Base-by-base conservation (phyloP, 2,888 invertebrate species). In the Rhagium mordax region DNA sequence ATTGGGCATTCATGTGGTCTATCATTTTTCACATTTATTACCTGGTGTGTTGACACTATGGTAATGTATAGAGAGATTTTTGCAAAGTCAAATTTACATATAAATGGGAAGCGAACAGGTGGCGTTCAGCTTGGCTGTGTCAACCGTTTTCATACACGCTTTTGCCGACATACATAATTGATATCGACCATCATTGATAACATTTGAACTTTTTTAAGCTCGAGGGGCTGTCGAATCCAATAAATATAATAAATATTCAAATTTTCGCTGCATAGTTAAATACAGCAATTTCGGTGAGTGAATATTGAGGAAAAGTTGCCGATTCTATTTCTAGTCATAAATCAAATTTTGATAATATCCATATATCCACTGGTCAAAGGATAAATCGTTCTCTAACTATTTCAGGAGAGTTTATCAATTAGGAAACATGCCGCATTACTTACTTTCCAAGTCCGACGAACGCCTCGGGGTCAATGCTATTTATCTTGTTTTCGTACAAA, bases 401-500 rank as follows among this genome's bases (percentile, higher is more conserved):
- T n/a, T n/a, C n/a, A n/a, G n/a, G n/a, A n/a, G n/a, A n/a, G n/a
- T n/a, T n/a, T n/a, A n/a, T n/a, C 41, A 41, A 41, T 13, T 41
- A 41, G 13, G 0, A n/a, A n/a, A 41, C 13, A 41, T n/a, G 1
- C 24, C 6, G 3, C n/a, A 1, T 10, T 62, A 90, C 93, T 91
- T 89, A 96, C 95, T 95, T 96, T 83, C 96, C 96, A 6, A 96
- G 89, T 69, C 96, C 96, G 79, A 94, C 92, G 87, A 97, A 97
- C 41, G 96, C 96, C 75, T 95, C 94, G 8, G 92, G 90, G 85
- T 96, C 96, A 78, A 97, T 92, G 66, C 89, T 90, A 80, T 92
- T 91, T 84, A 96, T 94, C 88, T 93, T 93, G 86, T 96, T 96
- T 87, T 96, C 96, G 87, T 96, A 97, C 41, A 97, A 89, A 10